Evolutionary conservation across 1,140 invertebrate genomes (phyloP).

Genomic region (Myzus persicae): DNA sequence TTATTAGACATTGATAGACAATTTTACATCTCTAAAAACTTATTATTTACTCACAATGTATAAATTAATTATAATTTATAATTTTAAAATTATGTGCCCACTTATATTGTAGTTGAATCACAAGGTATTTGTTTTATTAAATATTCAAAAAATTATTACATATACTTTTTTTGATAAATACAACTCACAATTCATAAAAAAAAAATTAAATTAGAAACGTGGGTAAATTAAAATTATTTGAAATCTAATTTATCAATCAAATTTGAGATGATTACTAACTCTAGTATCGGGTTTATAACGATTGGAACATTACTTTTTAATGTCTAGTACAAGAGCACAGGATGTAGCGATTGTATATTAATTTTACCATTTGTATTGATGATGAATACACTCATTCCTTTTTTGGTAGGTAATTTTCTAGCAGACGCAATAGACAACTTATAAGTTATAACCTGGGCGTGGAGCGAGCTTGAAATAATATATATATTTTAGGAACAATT

Average conservation of each 20-base stretch:
- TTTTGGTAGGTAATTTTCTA: not conserved
- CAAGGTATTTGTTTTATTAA: not conserved
- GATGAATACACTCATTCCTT: not conserved
- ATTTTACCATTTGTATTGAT: conserved; percentile 13
- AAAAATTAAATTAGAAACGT: not conserved
- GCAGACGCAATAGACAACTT: not conserved
- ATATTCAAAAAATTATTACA: not conserved
- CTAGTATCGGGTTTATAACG: not conserved
- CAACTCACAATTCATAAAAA: not conserved
- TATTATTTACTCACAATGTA: not conserved
- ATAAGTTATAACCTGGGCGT: not conserved
- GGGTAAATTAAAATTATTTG: not conserved
- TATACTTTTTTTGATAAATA: not conserved
- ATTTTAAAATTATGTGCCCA: not conserved
- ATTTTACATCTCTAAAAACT: not conserved
- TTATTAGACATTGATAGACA: not conserved
- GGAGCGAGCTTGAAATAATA: not conserved
- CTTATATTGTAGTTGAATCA: not conserved
- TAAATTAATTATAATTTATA: too few relatives aligned
- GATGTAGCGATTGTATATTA: not conserved
- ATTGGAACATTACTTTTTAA: not conserved
- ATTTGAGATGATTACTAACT: not conserved
- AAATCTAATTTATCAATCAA: not conserved
- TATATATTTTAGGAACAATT: not conserved
- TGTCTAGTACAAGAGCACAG: not conserved